Conservation (phyloP, 53 echinoderm and acorn worm species). For the Actinopyga echinites region DNA sequence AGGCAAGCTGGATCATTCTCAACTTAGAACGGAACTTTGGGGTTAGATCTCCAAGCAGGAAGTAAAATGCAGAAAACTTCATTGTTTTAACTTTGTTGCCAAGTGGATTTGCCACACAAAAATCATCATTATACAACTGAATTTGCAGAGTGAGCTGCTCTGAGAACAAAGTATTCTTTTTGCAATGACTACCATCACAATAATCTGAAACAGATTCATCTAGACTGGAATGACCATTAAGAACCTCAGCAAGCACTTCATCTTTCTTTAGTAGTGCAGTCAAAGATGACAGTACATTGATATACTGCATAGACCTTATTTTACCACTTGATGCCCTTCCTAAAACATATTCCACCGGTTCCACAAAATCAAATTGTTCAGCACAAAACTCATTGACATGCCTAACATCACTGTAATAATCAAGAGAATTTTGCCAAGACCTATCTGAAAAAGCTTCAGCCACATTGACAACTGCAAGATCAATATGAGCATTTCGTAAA, state of each 20-base stretch:
- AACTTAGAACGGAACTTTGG: constrained; percentile 1
- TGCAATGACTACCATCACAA: constrained; percentile 11
- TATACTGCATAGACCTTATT: not conserved
- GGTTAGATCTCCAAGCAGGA: not conserved
- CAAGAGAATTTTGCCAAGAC: constrained; percentile 7
- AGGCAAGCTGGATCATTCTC: constrained; percentile 12
- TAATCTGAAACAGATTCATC: not conserved
- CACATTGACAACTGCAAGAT: not conserved
- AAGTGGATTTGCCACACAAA: not conserved
- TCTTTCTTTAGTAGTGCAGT: not conserved
- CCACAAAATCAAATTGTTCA: not conserved
- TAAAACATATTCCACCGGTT: not conserved
- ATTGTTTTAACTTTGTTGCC: constrained; percentile 1
- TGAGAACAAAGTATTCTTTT: not conserved
- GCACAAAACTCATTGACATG: not conserved
- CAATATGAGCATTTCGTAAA: not conserved
- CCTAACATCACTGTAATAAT: constrained; percentile 5
- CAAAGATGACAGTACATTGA: not conserved
- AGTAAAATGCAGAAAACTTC: constrained; percentile 1
- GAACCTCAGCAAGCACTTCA: constrained; percentile 7
- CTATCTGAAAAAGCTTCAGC: not conserved
- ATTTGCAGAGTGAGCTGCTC: not conserved
- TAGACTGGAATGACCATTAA: not conserved
- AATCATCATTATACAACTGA: constrained; percentile 17
- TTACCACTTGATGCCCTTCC: not conserved